These are phyloP conservation scores for Rhagonycha fulva DNA, from an alignment of 2,888 invertebrate species.

Conservation along the genomic window DNA sequence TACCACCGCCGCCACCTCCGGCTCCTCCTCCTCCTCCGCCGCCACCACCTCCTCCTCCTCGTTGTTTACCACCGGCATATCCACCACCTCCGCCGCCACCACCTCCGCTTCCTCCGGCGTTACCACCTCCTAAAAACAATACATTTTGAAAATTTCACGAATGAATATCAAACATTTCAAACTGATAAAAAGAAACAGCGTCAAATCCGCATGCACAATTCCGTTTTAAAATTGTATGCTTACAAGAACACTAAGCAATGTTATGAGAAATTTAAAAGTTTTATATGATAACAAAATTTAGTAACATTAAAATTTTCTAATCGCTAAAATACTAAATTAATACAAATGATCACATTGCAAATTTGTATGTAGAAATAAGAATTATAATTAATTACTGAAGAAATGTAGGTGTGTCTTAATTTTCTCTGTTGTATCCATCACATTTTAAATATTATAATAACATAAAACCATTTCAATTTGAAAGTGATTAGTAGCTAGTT, in stretches of 20 bases:
- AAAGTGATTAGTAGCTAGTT: neutral
- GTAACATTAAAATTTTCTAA: neutral
- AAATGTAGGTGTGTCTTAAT: neutral
- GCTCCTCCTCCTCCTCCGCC: constrained; percentile 66
- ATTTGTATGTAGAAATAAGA: neutral
- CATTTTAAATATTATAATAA: neutral
- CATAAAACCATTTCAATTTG: neutral
- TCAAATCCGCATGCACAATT: constrained; percentile 2
- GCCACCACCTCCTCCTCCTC: constrained; percentile 63
- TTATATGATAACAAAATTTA: neutral
- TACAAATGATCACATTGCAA: neutral
- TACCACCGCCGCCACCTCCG: constrained; percentile 67
- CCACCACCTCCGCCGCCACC: constrained; percentile 61
- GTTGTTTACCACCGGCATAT: constrained; percentile 85
- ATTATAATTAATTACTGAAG: neutral
- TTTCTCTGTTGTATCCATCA: neutral
- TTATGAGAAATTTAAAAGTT: neutral
- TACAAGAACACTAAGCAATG: neutral
- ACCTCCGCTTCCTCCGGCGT: constrained; percentile 52
- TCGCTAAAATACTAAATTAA: neutral
- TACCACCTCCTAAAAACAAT: neutral
- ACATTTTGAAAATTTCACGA: neutral
- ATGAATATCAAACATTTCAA: neutral
- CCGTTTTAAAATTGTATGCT: neutral
- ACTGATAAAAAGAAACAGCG: neutral